These are phyloP conservation scores for Tachypleus tridentatus DNA, from an alignment of 1,140 invertebrate species.

Conservation along the genomic window DNA sequence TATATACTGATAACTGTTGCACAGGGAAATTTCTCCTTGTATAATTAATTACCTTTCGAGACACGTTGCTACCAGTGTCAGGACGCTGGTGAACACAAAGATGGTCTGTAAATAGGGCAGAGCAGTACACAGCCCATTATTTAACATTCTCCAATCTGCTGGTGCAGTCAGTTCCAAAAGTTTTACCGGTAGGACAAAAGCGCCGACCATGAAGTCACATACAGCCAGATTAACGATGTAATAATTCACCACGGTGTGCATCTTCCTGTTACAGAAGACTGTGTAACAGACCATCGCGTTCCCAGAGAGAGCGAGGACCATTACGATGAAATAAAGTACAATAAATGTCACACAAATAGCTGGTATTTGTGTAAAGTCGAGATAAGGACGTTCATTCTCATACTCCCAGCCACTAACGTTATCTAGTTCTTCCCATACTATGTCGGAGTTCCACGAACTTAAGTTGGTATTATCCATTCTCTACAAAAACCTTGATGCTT, in stretches of 20 bases:
- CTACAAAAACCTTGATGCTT: too few species aligned
- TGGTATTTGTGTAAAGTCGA: slow-evolving; percentile 29
- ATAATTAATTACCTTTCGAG: slow-evolving; percentile 37
- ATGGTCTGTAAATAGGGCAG: slow-evolving; percentile 34
- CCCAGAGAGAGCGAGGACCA: slow-evolving; percentile 33
- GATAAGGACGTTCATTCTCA: neutral
- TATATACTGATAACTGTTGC: too few species aligned
- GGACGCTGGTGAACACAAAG: slow-evolving; percentile 32
- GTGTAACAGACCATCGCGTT: slow-evolving; percentile 31
- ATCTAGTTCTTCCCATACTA: too few species aligned
- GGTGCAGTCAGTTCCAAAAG: slow-evolving; percentile 38
- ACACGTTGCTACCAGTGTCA: slow-evolving; percentile 39
- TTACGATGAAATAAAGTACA: slow-evolving; percentile 31
- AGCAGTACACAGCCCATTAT: slow-evolving; percentile 34
- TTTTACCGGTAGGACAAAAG: slow-evolving; percentile 39
- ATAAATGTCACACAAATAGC: slow-evolving; percentile 28
- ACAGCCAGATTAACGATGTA: slow-evolving; percentile 41
- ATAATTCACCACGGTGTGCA: slow-evolving; percentile 42
- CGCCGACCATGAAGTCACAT: slow-evolving; percentile 38
- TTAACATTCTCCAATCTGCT: slow-evolving; percentile 33
- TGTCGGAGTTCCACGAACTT: too few species aligned
- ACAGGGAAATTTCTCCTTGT: neutral
- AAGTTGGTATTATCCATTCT: too few species aligned
- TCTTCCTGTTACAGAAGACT: slow-evolving; percentile 33
- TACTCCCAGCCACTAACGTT: too few species aligned